Percentiles rank a stretch among this genome's conserved stretches.
phyloP scores from a whole-genome alignment of 2,113 vertebrate species.

The Panurus biarmicus region DNA sequence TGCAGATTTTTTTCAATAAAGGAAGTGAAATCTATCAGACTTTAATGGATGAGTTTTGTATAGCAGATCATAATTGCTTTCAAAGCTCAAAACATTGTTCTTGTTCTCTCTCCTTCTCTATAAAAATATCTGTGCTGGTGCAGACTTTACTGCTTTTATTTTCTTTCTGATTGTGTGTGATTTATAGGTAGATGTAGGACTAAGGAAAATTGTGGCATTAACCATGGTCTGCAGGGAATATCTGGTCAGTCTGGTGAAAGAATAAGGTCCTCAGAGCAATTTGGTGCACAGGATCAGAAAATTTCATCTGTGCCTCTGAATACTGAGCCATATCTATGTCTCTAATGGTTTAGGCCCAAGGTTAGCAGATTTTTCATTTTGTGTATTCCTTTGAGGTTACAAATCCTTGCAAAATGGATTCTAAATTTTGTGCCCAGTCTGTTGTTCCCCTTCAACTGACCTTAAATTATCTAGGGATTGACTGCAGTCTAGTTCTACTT shows the following conservation, averaged over 20 bases:
- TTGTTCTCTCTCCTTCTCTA: neutral
- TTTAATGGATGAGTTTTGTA: neutral
- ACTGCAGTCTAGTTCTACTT: neutral
- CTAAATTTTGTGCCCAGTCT: neutral
- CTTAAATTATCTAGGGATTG: neutral
- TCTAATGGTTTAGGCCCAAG: neutral
- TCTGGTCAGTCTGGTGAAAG: neutral
- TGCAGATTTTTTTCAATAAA: neutral
- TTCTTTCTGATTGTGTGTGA: neutral
- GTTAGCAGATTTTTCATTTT: neutral
- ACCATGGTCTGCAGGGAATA: neutral
- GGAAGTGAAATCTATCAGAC: neutral
- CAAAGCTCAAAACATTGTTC: neutral
- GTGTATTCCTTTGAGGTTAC: neutral
- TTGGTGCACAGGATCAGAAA: neutral
- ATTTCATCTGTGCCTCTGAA: neutral
- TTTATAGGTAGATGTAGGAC: neutral
- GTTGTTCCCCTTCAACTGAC: neutral
- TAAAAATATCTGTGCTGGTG: neutral
- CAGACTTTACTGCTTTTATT: slow-evolving; percentile 12
- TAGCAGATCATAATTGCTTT: slow-evolving; percentile 8
- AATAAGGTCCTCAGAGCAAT: neutral
- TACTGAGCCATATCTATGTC: neutral
- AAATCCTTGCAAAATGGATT: neutral
- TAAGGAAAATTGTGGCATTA: neutral